Evolutionary conservation across 2,888 invertebrate genomes (phyloP), one percentile per base, ranked within the genome.

Genomic region (Megastigmus dorsalis): DNA sequence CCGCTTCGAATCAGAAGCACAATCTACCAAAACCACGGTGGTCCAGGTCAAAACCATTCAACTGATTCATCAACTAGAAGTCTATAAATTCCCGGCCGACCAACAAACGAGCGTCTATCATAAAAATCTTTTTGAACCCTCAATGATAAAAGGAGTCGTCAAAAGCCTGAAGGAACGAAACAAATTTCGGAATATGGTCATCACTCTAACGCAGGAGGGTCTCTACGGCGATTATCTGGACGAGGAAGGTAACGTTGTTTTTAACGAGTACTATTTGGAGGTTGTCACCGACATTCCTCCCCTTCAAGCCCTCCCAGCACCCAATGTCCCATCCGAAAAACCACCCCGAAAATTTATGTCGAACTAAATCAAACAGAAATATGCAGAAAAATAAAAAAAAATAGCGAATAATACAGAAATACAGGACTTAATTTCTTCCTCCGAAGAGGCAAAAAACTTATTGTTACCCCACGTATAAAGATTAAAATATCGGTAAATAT

Each of bases 201-300:
- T 79, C 23, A 79, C 77, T 28, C 57, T 78, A 69, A 41, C 60
- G 15, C 10, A 60, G 26, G 68, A 63, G 26, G 75, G 75, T 6
- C 69, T 78, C 7, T 28, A 71, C 48, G 59, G 67, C 13, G 54
- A 74, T 55, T 78, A 79, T 50, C 18, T 79, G 73, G 79, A 78
- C 43, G 67, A 72, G 57, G 77, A 79, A 67, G 77, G 77, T 57
- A 78, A 79, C 59, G 78, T 78, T 45, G 78, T 74, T 38, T 75
- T 79, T 30, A 43, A 62, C 36, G 67, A 74, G n/a, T 65, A 74
- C 45, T 74, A 74, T 59, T 48, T 68, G 63, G 68, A 69, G 50
- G 62, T 63, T 26, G 60, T 43, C 43, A n/a, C 43, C 5, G 45
- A 55, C 23, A 45, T 10, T 26, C 43, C 65, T 50, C 30, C 28